Evolutionary conservation across 2,888 invertebrate genomes (phyloP).

Genomic region (Scaptomyza tumidula): DNA sequence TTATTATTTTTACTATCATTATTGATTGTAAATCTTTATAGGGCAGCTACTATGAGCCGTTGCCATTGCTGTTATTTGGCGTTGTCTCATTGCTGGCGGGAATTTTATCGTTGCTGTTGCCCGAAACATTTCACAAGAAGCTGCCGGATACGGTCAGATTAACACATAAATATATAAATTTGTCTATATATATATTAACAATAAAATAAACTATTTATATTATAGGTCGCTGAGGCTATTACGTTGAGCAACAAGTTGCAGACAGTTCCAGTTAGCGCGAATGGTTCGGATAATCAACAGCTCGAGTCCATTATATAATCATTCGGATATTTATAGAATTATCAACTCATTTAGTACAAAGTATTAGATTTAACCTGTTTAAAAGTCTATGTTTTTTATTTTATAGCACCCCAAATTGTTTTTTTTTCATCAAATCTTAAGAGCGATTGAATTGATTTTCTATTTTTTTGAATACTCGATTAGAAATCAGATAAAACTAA

Average conservation of each 20-base stretch:
- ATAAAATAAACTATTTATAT: not conserved
- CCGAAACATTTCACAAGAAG: slow-evolving; percentile 87
- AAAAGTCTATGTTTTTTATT: not conserved
- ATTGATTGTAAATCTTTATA: slow-evolving; percentile 53
- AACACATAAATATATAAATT: not conserved
- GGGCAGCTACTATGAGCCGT: slow-evolving; percentile 85
- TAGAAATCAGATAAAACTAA: not conserved
- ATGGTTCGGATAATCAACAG: slow-evolving; percentile 2
- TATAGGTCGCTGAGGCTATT: slow-evolving; percentile 77
- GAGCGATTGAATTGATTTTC: not conserved
- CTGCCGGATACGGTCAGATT: slow-evolving; percentile 87
- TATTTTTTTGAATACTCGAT: slow-evolving; percentile 16
- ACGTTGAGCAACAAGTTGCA: slow-evolving; percentile 42
- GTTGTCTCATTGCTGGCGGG: slow-evolving; percentile 85
- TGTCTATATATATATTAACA: not conserved
- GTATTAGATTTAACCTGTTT: slow-evolving; percentile 18
- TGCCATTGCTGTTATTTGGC: slow-evolving; percentile 86
- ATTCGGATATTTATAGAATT: not conserved
- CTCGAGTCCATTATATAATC: slow-evolving; percentile 22
- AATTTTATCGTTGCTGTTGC: slow-evolving; percentile 86
- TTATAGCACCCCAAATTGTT: slow-evolving; percentile 6
- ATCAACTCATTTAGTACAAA: slow-evolving; percentile 46
- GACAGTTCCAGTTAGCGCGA: not conserved
- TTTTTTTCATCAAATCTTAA: not conserved
- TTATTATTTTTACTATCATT: not conserved